These are phyloP conservation scores for Gymnocheta viridis DNA, from an alignment of 2,888 invertebrate genomes.

Conservation along the genomic window DNA sequence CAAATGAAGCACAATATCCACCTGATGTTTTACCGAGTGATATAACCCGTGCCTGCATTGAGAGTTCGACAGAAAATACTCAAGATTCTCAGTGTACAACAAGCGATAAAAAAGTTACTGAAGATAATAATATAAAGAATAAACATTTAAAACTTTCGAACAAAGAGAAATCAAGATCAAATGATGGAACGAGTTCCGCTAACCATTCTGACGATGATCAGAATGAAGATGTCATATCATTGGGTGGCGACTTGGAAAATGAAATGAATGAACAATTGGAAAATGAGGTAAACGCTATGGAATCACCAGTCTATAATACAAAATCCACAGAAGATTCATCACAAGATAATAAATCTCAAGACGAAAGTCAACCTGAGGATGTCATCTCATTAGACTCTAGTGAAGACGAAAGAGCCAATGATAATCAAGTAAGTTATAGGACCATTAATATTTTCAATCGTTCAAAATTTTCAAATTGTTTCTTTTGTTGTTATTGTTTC, in stretches of 20 bases:
- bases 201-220: constrained; percentile 77
- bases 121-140: neutral
- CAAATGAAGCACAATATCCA: neutral
- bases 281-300: constrained; percentile 71
- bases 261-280: constrained; percentile 81
- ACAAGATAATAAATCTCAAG: constrained; percentile 61
- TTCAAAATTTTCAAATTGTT: neutral
- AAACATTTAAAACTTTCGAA: constrained; percentile 7
- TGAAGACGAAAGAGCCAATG: constrained; percentile 74
- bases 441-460: neutral
- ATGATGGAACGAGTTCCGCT: constrained; percentile 21
- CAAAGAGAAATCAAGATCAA: constrained; percentile 19
- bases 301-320: constrained; percentile 41
- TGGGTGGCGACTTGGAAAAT: constrained; percentile 80
- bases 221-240: constrained; percentile 81
- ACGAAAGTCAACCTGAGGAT: constrained; percentile 73
- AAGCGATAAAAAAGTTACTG: neutral
- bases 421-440: constrained; percentile 72
- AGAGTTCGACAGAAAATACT: neutral
- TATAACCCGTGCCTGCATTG: neutral
- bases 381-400: constrained; percentile 78
- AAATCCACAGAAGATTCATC: constrained; percentile 42
- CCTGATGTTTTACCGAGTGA: neutral
- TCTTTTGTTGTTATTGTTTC: too few species aligned
- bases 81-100: neutral